Base-by-base conservation (phyloP, 2,113 vertebrate genomes). In the Scomber scombrus region DNA sequence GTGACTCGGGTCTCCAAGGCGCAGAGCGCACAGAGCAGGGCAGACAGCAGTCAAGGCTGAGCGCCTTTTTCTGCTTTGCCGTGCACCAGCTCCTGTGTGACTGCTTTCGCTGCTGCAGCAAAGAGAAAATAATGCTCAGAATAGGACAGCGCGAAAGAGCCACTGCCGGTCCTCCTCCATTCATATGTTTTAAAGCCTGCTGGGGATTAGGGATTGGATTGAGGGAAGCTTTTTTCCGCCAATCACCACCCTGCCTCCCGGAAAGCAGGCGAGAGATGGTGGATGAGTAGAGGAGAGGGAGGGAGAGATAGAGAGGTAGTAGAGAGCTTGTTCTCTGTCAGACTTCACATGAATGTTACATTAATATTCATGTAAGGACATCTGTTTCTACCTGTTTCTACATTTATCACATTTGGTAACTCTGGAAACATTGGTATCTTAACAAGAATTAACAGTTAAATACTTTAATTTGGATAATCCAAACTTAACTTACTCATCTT, bases 151-250 rank as follows among this genome's bases (percentile, higher is more conserved):
- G 61, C 12, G 73, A 64, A 67, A 61, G 58, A 78, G 58, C 40
- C 7, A 23, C 67, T 8, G n/a, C 83, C 15, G 15, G 60, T 83
- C 60, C 62, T 78, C 70, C 66, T 75, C 74, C 70, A 68, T 71
- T 74, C 88, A 80, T 67, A 77, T 71, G 77, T 75, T 79, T 71
- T 60, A 66, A 80, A 85, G 70, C 65, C 75, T 74, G 77, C 43
- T 71, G 80, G 75, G 78, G 72, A 82, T 82, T 71, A 70, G 66
- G 64, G 84, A 82, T 84, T 90, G 89, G 81, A 83, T 61, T 74
- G 49, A 82, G 63, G 66, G 68, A 82, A 55, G 79, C 46, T 80
- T 77, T 75, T 71, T 63, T 86, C 88, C 75, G 1, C 90, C 89
- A 88, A 91, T 91, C 84, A 88, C 43, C 40, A 31, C 56, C 29